Evolutionary conservation across 1,140 invertebrate species (phyloP).

Genomic region (Brachionus koreanus): DNA sequence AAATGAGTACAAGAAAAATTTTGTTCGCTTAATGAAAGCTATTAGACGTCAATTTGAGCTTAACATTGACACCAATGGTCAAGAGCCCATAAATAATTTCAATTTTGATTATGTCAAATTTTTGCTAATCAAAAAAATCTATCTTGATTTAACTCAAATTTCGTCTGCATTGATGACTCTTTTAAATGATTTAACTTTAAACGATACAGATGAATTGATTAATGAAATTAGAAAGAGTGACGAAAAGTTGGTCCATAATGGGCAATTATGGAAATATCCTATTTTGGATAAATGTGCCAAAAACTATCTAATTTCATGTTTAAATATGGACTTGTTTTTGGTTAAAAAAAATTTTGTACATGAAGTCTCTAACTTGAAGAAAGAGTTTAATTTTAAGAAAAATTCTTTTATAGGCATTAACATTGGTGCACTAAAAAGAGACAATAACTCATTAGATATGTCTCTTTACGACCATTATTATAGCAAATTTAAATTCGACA

Average conservation of each 20-base stretch:
- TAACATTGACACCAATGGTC: not conserved
- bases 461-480: not conserved
- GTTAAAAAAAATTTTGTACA: conserved; percentile 6
- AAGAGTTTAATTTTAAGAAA: not conserved
- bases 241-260: not conserved
- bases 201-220: not conserved
- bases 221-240: not conserved
- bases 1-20: not conserved
- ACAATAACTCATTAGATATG: not conserved
- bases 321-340: conserved; percentile 22
- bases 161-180: not conserved
- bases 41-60: not conserved
- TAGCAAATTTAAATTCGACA: not conserved
- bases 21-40: not conserved
- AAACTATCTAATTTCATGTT: not conserved
- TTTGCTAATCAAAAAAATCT: conserved; percentile 17
- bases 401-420: conserved; percentile 25
- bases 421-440: not conserved
- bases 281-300: not conserved
- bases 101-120: conserved; percentile 26
- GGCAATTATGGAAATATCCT: not conserved
- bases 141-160: not conserved
- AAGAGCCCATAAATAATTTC: not conserved
- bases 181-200: not conserved
- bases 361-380: not conserved